These are phyloP conservation scores for Aplochiton taeniatus DNA, from an alignment of 2,797 vertebrate species.

Conservation along the genomic window DNA sequence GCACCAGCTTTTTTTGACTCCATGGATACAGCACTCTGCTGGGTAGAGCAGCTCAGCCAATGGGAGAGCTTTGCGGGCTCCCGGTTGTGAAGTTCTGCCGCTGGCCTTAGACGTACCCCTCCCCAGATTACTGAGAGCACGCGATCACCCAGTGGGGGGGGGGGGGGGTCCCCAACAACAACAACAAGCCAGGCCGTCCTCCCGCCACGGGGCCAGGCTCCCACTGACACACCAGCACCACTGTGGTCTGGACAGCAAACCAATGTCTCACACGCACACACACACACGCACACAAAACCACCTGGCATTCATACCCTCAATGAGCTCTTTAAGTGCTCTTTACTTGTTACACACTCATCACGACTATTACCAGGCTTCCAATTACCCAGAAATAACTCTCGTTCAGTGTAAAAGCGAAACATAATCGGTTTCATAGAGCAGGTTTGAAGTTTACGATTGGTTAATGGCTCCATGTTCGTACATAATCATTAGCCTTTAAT, in stretches of 20 bases:
- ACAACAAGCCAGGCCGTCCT: slow-evolving; percentile 61
- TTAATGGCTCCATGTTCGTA: neutral
- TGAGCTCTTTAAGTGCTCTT: slow-evolving; percentile 21
- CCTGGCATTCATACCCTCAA: slow-evolving; percentile 22
- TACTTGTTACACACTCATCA: slow-evolving; percentile 18
- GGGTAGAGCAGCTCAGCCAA: slow-evolving; percentile 72
- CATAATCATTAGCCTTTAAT: slow-evolving; percentile 4
- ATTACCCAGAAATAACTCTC: slow-evolving; percentile 13
- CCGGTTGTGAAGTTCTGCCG: slow-evolving; percentile 67
- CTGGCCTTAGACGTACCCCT: slow-evolving; percentile 64
- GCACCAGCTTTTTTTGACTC: slow-evolving; percentile 69
- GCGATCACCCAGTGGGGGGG: slow-evolving; percentile 69
- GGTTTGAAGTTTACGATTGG: slow-evolving; percentile 7
- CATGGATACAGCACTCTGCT: slow-evolving; percentile 81
- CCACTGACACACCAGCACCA: slow-evolving; percentile 46
- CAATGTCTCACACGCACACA: slow-evolving; percentile 14
- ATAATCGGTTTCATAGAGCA: neutral
- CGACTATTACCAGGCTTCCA: slow-evolving; percentile 31
- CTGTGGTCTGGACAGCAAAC: slow-evolving; percentile 34
- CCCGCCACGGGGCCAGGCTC: slow-evolving; percentile 50
- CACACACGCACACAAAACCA: neutral
- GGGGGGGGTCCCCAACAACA: slow-evolving; percentile 77
- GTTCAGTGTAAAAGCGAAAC: no score
- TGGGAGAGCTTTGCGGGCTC: slow-evolving; percentile 66
- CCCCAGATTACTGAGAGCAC: slow-evolving; percentile 54